Percentiles rank a stretch among this genome's conserved stretches.
phyloP scores from a whole-genome alignment of 2,888 invertebrate genomes.

The Acronicta leporina region DNA sequence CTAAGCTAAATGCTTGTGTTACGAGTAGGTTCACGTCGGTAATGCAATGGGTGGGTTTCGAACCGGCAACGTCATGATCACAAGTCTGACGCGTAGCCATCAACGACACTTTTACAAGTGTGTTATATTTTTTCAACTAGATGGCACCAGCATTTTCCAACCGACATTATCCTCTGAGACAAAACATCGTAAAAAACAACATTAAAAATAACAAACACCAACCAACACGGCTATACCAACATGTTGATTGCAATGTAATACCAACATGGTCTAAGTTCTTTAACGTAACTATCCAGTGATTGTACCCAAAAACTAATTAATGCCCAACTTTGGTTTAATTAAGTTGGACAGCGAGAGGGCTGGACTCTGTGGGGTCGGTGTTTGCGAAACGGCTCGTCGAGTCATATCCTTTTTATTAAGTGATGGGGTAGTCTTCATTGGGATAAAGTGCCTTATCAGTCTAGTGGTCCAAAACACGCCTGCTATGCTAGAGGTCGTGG shows the following conservation, averaged over 20 bases:
- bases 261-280: slow-evolving; percentile 12
- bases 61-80: too few species aligned
- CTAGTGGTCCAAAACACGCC: too few species aligned
- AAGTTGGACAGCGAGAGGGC: slow-evolving; percentile 44
- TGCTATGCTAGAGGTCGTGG: too few species aligned
- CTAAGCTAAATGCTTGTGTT: too few species aligned
- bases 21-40: too few species aligned
- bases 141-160: too few species aligned
- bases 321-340: slow-evolving; percentile 52
- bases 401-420: slow-evolving; percentile 22
- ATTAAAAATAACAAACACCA: neutral
- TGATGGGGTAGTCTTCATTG: slow-evolving; percentile 6
- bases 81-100: too few species aligned
- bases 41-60: too few species aligned
- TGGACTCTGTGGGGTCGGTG: slow-evolving; percentile 4
- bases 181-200: too few species aligned
- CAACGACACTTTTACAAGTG: too few species aligned
- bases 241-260: neutral
- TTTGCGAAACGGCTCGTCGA: slow-evolving; percentile 23
- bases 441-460: neutral
- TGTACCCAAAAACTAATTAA: slow-evolving; percentile 49
- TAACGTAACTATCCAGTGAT: slow-evolving; percentile 41
- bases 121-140: too few species aligned
- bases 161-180: too few species aligned
- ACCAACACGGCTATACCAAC: neutral